A percentile compares a stretch with the other conserved stretches of the same genome.
phyloP scores from a whole-genome alignment of 2,113 vertebrate species.

The Equus quagga region DNA sequence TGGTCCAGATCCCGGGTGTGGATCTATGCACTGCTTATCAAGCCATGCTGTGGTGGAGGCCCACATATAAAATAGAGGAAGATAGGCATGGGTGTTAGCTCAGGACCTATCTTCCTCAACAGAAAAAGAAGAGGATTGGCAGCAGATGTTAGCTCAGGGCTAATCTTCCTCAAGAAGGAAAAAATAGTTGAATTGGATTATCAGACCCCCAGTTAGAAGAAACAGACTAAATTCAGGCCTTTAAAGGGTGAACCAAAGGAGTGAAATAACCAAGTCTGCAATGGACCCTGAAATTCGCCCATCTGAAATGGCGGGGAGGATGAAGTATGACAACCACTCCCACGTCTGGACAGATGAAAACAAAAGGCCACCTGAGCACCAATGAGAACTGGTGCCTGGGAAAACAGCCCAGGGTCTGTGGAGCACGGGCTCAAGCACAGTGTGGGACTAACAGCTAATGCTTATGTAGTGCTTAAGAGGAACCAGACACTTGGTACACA shows the following conservation, averaged over 20 bases:
- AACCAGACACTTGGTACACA: accelerated
- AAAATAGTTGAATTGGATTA: not conserved
- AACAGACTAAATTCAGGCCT: not conserved
- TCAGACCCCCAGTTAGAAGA: not conserved
- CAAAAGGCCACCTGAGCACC: accelerated
- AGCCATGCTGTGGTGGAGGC: too few species aligned
- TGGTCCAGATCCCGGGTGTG: too few species aligned
- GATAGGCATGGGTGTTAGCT: too few species aligned
- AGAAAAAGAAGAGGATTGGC: too few species aligned
- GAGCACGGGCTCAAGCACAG: not conserved
- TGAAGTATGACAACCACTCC: accelerated
- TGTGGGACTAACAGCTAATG: accelerated
- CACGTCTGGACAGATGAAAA: too few species aligned
- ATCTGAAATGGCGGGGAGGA: not conserved
- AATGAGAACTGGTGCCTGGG: accelerated
- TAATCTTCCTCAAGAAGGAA: too few species aligned
- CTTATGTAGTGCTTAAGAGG: accelerated
- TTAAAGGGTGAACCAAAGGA: not conserved
- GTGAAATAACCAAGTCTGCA: accelerated
- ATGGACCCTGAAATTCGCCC: accelerated
- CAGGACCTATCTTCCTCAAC: too few species aligned
- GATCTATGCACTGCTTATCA: too few species aligned
- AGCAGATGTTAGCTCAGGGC: too few species aligned
- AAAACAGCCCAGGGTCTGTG: accelerated
- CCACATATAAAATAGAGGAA: too few species aligned